Conservation (phyloP, 2,113 vertebrate species). For the Scomber scombrus region DNA sequence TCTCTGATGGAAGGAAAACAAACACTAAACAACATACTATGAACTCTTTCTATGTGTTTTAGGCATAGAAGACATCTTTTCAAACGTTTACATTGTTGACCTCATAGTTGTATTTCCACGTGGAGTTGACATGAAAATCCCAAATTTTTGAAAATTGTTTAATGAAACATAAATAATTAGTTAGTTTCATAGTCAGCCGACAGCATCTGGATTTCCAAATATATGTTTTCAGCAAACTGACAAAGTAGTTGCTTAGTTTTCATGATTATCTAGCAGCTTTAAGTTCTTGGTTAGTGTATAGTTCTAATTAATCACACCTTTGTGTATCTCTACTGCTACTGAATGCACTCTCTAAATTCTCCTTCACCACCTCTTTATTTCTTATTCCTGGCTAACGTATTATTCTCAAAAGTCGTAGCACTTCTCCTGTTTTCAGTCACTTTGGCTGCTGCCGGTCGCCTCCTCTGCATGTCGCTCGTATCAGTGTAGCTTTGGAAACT, state of each 20-base stretch:
- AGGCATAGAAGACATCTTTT: too few relatives aligned
- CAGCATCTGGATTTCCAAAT: neutral
- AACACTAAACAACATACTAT: neutral
- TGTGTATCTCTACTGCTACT: conserved; percentile 18
- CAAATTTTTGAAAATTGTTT: too few relatives aligned
- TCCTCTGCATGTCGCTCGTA: conserved; percentile 76
- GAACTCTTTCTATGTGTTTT: too few relatives aligned
- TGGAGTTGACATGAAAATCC: too few relatives aligned
- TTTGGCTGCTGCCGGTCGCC: conserved; percentile 63
- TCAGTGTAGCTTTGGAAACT: conserved; percentile 73
- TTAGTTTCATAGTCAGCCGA: too few relatives aligned
- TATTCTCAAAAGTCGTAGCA: conserved; percentile 12
- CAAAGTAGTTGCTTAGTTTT: neutral
- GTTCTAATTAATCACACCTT: neutral
- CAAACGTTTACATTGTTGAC: too few relatives aligned
- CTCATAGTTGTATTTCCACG: too few relatives aligned
- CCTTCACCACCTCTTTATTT: conserved; percentile 18
- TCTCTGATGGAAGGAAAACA: neutral
- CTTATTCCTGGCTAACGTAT: conserved; percentile 38
- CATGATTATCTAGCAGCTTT: neutral
- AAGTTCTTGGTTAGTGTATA: neutral
- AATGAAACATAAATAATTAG: too few relatives aligned
- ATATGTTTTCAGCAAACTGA: neutral
- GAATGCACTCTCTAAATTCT: conserved; percentile 29
- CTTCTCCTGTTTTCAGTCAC: conserved; percentile 40